Conservation (phyloP, 2,888 invertebrate genomes). For the Ormia ochracea region DNA sequence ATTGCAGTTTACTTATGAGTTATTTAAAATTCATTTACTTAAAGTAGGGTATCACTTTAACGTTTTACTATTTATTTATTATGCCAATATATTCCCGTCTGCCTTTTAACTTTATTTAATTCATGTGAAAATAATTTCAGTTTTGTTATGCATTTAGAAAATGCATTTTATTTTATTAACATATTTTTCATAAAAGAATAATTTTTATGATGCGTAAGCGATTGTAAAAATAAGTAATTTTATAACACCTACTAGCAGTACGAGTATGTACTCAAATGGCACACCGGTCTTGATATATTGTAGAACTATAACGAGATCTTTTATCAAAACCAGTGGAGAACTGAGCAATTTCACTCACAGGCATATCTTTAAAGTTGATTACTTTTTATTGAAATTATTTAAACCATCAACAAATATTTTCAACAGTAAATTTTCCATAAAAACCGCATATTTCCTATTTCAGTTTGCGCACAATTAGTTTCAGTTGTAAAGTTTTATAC, state of each 20-base stretch:
- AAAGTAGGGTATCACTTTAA: slow-evolving; percentile 3
- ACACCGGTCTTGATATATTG: too few relatives aligned
- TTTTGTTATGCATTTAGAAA: slow-evolving; percentile 45
- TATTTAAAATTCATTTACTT: neutral
- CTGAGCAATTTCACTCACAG: neutral
- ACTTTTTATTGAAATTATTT: neutral
- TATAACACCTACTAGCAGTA: too few relatives aligned
- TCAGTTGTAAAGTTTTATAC: slow-evolving; percentile 3
- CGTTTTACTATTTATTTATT: slow-evolving; percentile 23
- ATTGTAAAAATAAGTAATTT: slow-evolving; percentile 19
- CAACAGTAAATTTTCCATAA: neutral
- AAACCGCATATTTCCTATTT: neutral
- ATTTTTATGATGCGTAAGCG: slow-evolving; percentile 49
- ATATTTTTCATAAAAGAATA: slow-evolving; percentile 4
- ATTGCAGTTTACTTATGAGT: too few relatives aligned
- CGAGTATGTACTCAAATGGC: too few relatives aligned
- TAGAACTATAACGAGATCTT: too few relatives aligned
- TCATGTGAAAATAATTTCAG: slow-evolving; percentile 15
- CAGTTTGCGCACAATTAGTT: neutral
- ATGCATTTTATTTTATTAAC: slow-evolving; percentile 48
- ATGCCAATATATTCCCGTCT: neutral
- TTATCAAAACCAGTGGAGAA: neutral
- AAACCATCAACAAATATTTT: neutral
- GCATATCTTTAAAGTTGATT: neutral
- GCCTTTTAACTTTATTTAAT: slow-evolving; percentile 15